Conservation (phyloP, 53 echinoderm and acorn worm species). For the Holothuria scabra region DNA sequence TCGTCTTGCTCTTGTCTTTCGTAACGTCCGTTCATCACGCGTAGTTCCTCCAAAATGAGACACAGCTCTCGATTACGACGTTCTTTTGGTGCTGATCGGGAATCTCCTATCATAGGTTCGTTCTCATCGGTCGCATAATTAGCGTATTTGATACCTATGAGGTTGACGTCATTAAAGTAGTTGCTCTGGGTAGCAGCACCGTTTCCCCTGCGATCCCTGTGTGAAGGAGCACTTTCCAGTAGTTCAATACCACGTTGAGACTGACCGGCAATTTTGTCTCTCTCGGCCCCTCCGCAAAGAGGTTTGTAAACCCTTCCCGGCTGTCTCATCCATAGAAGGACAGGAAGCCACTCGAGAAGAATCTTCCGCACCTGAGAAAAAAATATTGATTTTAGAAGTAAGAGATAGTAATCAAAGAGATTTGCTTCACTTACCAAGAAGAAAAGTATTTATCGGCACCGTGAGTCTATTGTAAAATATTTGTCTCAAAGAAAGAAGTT, state of each 20-base stretch:
- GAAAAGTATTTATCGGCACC: too few species aligned
- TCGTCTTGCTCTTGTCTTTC: slow-evolving; percentile 79
- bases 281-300: slow-evolving; percentile 21
- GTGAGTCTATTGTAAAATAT: too few species aligned
- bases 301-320: slow-evolving; percentile 66
- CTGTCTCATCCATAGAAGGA: slow-evolving; percentile 89
- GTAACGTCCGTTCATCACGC: slow-evolving; percentile 77
- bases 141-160: slow-evolving; percentile 94
- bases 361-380: slow-evolving; percentile 67
- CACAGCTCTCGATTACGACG: slow-evolving; percentile 44
- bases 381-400: too few species aligned
- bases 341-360: slow-evolving; percentile 88
- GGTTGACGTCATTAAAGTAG: slow-evolving; percentile 85
- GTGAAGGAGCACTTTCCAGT: slow-evolving; percentile 36
- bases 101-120: slow-evolving; percentile 70
- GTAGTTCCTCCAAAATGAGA: slow-evolving; percentile 75
- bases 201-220: slow-evolving; percentile 60
- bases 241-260: slow-evolving; percentile 31
- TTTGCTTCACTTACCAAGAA: too few species aligned
- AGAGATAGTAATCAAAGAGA: neutral
- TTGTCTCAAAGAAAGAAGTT: too few species aligned
- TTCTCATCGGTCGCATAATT: slow-evolving; percentile 81
- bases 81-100: slow-evolving; percentile 10
- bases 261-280: slow-evolving; percentile 46
- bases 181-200: slow-evolving; percentile 67